Evolutionary conservation across 2,113 vertebrate species (phyloP), one percentile per base, ranked within the genome.

Genomic region (Guaruba guarouba): DNA sequence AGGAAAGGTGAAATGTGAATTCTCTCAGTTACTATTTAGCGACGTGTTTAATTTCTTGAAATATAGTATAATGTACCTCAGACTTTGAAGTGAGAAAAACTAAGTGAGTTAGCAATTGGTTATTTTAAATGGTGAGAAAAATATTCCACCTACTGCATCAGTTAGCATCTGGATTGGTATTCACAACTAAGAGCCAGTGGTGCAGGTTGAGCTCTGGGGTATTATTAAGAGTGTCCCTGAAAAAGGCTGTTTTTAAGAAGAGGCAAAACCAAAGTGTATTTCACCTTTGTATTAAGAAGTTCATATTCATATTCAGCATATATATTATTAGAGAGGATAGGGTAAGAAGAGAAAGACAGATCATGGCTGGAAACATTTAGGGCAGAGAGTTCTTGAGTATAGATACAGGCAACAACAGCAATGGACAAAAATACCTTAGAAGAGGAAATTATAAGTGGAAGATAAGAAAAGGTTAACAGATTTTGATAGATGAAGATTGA

Each of bases 121-220:
- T 95, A 93, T 86, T 96, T 93, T 81, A 94, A 94, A 94, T 54
- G 35, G 22, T 81, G 55, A 82, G 74, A 28, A 86, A 74, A 74
- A 75, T 93, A 92, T 37, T 61, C 82, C 73, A 86, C 90, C 82
- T 94, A 66, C 70, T 73, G 35, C 59, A 69, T 79, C 35, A 81
- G 82, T 94, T 96, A 92, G 23, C 82, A 92, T 85, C 88, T 92
- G 80, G 85, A 88, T 90, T 83, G 41, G 29, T 88, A 88, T 78
- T 91, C 82, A 88, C 59, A 92, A 67, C 37, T 59, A 80, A 93
- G 55, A 88, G 63, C 70, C 62, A 54, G 59, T 31, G 77, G 71
- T 70, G 28, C 67, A 86, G 28, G 49, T 63, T 77, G 59, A 59
- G 94, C 15, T 77, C 88, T n/a, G 44, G 35, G 31, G 9, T 88